These are phyloP conservation scores for Volucella bombylans DNA, from an alignment of 2,888 invertebrate genomes.

Conservation along the genomic window DNA sequence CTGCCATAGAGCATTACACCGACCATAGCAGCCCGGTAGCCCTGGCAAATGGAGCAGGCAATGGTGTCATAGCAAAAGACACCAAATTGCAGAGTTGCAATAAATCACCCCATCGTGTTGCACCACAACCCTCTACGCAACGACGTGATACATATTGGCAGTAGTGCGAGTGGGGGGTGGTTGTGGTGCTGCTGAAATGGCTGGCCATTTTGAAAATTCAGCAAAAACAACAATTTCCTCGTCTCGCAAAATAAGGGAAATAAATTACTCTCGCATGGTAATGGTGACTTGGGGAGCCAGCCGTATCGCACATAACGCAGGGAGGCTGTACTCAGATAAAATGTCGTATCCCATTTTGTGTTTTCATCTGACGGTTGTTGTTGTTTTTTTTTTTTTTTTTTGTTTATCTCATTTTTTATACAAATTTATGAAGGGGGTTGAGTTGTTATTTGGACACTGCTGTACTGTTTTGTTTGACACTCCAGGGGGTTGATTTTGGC, in stretches of 20 bases:
- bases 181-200: neutral
- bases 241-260: conserved; percentile 58
- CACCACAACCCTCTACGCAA: conserved; percentile 50
- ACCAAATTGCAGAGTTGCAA: conserved; percentile 72
- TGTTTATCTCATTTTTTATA: conserved; percentile 29
- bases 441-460: conserved; percentile 66
- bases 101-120: conserved; percentile 70
- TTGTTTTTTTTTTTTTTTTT: no score
- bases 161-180: neutral
- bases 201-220: conserved; percentile 72
- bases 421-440: conserved; percentile 55
- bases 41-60: neutral
- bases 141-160: conserved; percentile 3
- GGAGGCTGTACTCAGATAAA: conserved; percentile 63
- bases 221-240: conserved; percentile 72
- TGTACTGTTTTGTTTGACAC: conserved; percentile 59
- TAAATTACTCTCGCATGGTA: conserved; percentile 67
- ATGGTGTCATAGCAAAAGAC: conserved; percentile 42
- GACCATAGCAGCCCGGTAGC: conserved; percentile 32
- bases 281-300: conserved; percentile 65
- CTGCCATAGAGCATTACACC: no score
- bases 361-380: conserved; percentile 13
- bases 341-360: conserved; percentile 47
- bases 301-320: conserved; percentile 44
- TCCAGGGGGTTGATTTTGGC: conserved; percentile 55